Evolutionary conservation across 2,888 invertebrate genomes (phyloP).

Genomic region (Metallyticus violacea): DNA sequence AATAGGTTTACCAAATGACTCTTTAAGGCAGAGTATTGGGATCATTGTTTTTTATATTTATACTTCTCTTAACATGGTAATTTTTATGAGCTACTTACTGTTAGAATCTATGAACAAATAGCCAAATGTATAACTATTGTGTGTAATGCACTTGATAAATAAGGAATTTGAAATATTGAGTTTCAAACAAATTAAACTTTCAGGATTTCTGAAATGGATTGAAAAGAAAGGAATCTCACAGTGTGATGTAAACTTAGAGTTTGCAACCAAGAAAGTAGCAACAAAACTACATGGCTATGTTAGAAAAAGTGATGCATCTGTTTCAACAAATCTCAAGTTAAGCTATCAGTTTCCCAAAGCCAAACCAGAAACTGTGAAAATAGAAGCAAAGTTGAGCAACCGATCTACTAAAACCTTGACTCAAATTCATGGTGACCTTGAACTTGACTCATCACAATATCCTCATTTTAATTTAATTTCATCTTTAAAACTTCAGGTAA

Average conservation of each 20-base stretch:
- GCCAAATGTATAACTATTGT: too few species aligned
- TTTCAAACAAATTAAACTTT: constrained; percentile 32
- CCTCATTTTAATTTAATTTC: constrained; percentile 69
- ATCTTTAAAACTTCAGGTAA: constrained; percentile 62
- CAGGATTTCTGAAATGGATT: constrained; percentile 59
- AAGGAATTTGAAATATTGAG: constrained; percentile 29
- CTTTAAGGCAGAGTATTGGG: too few species aligned
- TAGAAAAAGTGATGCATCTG: constrained; percentile 52
- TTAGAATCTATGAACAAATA: too few species aligned
- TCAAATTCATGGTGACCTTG: constrained; percentile 62
- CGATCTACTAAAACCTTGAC: constrained; percentile 57
- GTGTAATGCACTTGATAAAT: too few species aligned
- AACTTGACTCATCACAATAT: constrained; percentile 72
- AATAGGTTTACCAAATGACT: too few species aligned
- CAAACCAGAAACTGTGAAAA: constrained; percentile 53
- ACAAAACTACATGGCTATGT: constrained; percentile 74
- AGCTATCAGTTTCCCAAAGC: constrained; percentile 64
- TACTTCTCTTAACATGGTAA: too few species aligned
- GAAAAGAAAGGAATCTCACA: constrained; percentile 71
- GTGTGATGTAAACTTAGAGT: constrained; percentile 70
- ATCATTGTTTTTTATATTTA: too few species aligned
- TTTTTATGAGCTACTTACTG: too few species aligned
- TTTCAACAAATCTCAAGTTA: constrained; percentile 60
- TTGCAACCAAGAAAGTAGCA: constrained; percentile 73
- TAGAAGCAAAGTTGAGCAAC: constrained; percentile 47